Evolutionary conservation across 2,113 vertebrate species (phyloP), one percentile per base, ranked within the genome.

Genomic region (Dasyprocta punctata): DNA sequence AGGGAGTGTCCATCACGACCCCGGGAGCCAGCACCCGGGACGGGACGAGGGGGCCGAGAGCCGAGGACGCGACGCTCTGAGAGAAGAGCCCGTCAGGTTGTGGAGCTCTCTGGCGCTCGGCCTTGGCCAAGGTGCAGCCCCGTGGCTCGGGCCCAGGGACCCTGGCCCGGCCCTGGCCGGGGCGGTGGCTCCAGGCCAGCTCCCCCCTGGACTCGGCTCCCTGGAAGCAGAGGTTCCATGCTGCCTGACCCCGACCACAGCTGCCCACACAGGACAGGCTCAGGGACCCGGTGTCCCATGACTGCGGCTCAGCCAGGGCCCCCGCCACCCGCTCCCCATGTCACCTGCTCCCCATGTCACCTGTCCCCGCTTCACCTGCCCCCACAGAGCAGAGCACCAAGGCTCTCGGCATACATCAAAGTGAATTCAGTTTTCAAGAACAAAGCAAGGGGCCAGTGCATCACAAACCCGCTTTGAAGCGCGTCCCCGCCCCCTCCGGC

Each of bases 381-480:
- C 75, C 8, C 4, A 3, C 16, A 58, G 60, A 84, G 73, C 49
- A 22, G 30, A 69, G 36, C 71, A 83, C 58, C 30, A 60, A 91
- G 78, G 88, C 90, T 96, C 97, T 54, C 95, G 54, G 75, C 86
- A 77, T 96, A 81, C 86, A 77, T 89, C 49, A 2, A 90, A 90
- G 93, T 63, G 0, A 49, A 0, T 97, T 83, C 91, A 11, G 38
- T 92, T 98, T 71, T 96, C 95, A 86, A 97, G 96, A 97, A 56
- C 92, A n/a, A n/a, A n/a, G n/a, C n/a, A n/a, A n/a, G n/a, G n/a
- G n/a, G n/a, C n/a, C n/a, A n/a, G n/a, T n/a, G n/a, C n/a, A n/a
- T n/a, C n/a, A n/a, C n/a, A n/a, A 94, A 69, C 90, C 92, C 0
- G 95, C 85, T 94, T 86, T 81, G 47, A 26, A 65, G 1, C 83